Evolutionary conservation across 2,888 invertebrate species (phyloP), one percentile per base, ranked within the genome.

Genomic region (Apodemia hepburni): DNA sequence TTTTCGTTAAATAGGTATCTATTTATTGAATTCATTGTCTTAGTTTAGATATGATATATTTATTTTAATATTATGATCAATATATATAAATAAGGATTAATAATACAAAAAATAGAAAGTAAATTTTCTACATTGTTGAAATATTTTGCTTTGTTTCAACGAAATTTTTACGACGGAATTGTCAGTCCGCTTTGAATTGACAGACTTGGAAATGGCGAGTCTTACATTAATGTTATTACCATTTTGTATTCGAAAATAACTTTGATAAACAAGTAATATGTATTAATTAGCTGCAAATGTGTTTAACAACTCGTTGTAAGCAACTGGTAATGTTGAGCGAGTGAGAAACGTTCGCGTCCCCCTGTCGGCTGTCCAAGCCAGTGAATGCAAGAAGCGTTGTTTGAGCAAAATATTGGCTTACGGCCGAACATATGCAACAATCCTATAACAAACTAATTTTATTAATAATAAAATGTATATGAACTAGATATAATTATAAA

Each of bases 371-470:
- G 15, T 9, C 27, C 4, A 22, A 27, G 54, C 27, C 49, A 18
- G 18, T 49, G 49, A 54, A 27, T 15, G 11, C 22, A 54, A 22
- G 27, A 54, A 27, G 54, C 54, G 51, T 22, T 51, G 51, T 54
- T 54, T 54, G 54, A 54, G 54, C 54, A 54, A 54, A 27, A 54
- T 54, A 22, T 27, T 54, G 54, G 22, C 54, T 54, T 12, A 54
- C 54, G 54, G 27, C 54, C 27, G 12, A 54, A 22, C 27, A 54
- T 54, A 54, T 27, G 54, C 54, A 54, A 22, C 51, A 51, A 54
- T 27, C 27, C 6, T 54, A 54, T 27, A 54, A 54, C 54, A 54
- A 54, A 22, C 12, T 22, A 54, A 12, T 54, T 47, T 51, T 54
- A 22, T 27, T 27, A 27, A 27, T 54, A 54, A 54, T 22, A 12